phyloP scores from a whole-genome alignment of 2,113 vertebrate species.

The Vireo altiloquus region DNA sequence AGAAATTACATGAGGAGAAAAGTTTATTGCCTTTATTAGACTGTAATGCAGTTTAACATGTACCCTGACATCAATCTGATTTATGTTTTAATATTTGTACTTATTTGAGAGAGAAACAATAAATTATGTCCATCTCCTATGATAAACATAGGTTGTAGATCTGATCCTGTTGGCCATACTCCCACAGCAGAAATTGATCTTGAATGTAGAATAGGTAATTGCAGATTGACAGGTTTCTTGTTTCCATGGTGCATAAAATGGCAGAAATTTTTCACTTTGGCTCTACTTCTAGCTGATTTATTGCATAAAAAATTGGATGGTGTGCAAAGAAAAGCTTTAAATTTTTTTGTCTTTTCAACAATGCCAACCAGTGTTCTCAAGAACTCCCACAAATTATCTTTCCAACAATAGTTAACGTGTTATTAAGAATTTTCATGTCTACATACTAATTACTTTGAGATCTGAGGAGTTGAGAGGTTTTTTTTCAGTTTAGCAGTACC shows the following conservation, averaged over 20 bases:
- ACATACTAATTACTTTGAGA: conserved; percentile 47
- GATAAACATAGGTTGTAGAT: background rate
- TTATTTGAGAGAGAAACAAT: background rate
- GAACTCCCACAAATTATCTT: conserved; percentile 34
- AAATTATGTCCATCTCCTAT: background rate
- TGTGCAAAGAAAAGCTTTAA: conserved; percentile 33
- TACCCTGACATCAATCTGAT: background rate
- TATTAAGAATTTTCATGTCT: conserved; percentile 62
- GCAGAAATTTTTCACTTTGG: conserved; percentile 34
- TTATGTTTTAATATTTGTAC: conserved; percentile 17
- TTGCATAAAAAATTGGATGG: conserved; percentile 16
- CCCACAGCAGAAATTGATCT: background rate
- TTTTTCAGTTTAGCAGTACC: background rate
- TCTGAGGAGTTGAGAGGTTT: background rate
- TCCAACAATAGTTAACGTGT: conserved; percentile 38
- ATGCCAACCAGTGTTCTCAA: background rate
- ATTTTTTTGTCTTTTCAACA: conserved; percentile 53
- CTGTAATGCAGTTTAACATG: background rate
- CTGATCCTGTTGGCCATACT: background rate
- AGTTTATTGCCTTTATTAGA: conserved; percentile 17
- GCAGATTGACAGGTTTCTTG: conserved; percentile 20
- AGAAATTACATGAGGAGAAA: background rate
- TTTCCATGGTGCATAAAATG: conserved; percentile 38
- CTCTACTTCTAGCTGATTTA: conserved; percentile 22
- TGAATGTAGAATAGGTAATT: conserved; percentile 7